phyloP scores from a whole-genome alignment of 2,797 vertebrate genomes.

The Dryobates pubescens region DNA sequence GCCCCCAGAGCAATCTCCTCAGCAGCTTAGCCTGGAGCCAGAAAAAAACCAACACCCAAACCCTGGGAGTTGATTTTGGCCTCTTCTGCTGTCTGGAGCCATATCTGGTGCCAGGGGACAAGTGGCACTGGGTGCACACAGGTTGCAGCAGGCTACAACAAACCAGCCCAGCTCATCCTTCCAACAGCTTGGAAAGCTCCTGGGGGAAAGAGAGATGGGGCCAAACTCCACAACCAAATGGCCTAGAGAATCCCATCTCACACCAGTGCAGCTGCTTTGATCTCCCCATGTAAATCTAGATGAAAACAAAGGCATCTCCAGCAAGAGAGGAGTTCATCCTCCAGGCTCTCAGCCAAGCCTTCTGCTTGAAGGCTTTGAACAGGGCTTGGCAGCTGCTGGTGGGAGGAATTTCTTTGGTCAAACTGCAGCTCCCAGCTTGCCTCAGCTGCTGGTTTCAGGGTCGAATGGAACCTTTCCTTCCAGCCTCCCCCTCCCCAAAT shows the following conservation, averaged over 20 bases:
- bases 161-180: not conserved
- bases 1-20: too few species aligned
- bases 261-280: constrained; percentile 39
- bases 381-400: constrained; percentile 32
- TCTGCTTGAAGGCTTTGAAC: constrained; percentile 7
- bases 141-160: not conserved
- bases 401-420: constrained; percentile 53
- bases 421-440: constrained; percentile 35
- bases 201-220: not conserved
- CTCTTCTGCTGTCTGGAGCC: not conserved
- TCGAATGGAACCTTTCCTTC: not conserved
- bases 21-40: not conserved
- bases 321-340: not conserved
- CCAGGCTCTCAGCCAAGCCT: constrained; percentile 43
- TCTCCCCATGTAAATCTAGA: constrained; percentile 10
- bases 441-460: constrained; percentile 28
- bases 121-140: not conserved
- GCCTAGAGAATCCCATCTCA: not conserved
- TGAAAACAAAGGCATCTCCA: constrained; percentile 37
- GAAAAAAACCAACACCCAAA: not conserved
- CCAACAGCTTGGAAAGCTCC: not conserved
- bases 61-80: rapidly evolving
- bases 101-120: not conserved
- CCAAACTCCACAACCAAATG: not conserved
- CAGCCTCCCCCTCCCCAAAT: not conserved